These are phyloP conservation scores for Phalacrocorax aristotelis DNA, from an alignment of 2,113 vertebrate genomes.

Conservation along the genomic window DNA sequence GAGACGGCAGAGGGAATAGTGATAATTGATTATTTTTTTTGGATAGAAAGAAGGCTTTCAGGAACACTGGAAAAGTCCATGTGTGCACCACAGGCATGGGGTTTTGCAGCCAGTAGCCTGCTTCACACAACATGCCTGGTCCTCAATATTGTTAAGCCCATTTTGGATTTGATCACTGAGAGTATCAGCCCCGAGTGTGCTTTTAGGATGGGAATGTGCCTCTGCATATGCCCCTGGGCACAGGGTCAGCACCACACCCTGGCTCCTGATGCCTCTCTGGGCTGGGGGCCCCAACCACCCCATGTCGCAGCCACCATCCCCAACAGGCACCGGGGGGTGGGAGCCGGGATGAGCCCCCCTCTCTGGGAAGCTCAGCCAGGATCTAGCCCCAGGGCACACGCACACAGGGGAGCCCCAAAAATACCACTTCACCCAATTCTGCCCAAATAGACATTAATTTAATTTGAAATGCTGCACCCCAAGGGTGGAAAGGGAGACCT, in stretches of 20 bases:
- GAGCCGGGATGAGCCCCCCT: neutral
- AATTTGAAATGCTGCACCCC: neutral
- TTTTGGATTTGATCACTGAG: neutral
- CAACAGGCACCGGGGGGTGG: rapidly evolving
- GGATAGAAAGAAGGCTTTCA: neutral
- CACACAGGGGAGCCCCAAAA: neutral
- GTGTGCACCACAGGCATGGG: rapidly evolving
- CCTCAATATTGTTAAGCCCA: rapidly evolving
- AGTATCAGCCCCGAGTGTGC: rapidly evolving
- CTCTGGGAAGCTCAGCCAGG: neutral
- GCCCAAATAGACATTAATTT: neutral
- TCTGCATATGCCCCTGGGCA: rapidly evolving
- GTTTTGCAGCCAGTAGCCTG: no score
- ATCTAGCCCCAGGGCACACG: neutral
- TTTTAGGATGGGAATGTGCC: rapidly evolving
- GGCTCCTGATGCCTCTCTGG: neutral
- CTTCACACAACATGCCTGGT: rapidly evolving
- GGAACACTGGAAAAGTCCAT: rapidly evolving
- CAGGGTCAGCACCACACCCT: neutral
- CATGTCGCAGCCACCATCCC: no score
- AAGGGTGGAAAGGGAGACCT: neutral
- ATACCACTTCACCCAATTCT: neutral
- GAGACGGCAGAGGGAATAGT: rapidly evolving
- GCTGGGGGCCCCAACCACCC: neutral
- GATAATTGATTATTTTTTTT: neutral